A percentile compares a stretch with the other conserved stretches of the same genome.
Evolutionary conservation across 2,113 vertebrate genomes (phyloP).

Genomic region (Nycticorax nycticorax): DNA sequence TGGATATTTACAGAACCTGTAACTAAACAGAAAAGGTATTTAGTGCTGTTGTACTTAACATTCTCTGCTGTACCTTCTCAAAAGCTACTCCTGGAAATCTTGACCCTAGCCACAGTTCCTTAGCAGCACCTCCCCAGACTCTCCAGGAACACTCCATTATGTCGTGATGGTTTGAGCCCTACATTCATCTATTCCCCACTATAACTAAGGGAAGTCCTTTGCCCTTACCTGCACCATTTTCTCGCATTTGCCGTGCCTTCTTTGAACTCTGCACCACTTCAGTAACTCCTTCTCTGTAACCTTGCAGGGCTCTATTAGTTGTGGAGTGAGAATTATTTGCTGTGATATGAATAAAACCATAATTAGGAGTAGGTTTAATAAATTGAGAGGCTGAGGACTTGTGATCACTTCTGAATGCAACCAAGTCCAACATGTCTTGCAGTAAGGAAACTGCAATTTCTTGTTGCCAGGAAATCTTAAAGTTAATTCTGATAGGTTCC

Average conservation of each 20-base stretch:
- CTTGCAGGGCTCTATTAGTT: neutral
- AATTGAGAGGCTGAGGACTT: neutral
- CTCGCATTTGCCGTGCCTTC: neutral
- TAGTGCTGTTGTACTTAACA: neutral
- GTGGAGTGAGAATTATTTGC: neutral
- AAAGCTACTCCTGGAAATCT: neutral
- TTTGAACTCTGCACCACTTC: neutral
- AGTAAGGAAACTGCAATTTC: neutral
- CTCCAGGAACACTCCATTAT: neutral
- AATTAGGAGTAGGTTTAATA: neutral
- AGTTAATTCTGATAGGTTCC: neutral
- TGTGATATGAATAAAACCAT: neutral
- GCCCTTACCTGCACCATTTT: neutral
- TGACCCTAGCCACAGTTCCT: neutral
- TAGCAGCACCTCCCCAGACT: neutral
- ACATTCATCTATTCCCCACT: neutral
- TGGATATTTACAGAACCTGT: neutral
- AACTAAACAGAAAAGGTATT: neutral
- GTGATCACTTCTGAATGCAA: neutral
- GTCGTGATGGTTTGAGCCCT: rapidly evolving
- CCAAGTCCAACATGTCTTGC: neutral
- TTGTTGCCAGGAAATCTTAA: neutral
- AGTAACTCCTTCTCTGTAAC: neutral
- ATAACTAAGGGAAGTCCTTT: neutral
- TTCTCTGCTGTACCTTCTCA: neutral